Evolutionary conservation across 2,113 vertebrate genomes (phyloP).

Genomic region (Aegotheles bennettii): DNA sequence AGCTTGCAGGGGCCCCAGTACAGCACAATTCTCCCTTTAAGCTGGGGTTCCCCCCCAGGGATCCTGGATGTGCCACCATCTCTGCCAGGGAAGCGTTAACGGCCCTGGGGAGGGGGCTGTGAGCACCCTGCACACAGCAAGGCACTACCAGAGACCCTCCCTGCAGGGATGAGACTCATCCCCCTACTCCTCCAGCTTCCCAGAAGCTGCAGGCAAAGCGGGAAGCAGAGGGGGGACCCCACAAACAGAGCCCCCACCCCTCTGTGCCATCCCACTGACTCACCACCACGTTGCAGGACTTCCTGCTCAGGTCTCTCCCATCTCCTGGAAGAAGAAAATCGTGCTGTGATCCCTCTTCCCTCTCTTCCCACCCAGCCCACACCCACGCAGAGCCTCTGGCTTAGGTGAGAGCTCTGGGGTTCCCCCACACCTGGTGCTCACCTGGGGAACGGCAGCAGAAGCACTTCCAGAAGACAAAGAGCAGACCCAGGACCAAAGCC

Average conservation of each 20-base stretch:
- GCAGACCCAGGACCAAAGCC: rapidly evolving
- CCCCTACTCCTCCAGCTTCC: background rate
- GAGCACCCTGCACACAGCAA: background rate
- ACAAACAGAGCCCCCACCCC: background rate
- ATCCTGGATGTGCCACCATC: background rate
- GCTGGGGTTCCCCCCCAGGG: background rate
- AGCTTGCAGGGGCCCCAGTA: background rate
- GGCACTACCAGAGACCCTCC: background rate
- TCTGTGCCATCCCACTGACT: background rate
- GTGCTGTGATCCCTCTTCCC: background rate
- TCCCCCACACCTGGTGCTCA: background rate
- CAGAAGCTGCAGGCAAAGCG: background rate
- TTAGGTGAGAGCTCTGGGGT: rapidly evolving
- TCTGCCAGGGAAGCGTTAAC: background rate
- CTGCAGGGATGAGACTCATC: background rate
- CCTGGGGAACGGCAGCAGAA: rapidly evolving
- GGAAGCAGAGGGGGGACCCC: background rate
- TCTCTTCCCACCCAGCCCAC: background rate
- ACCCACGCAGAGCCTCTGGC: rapidly evolving
- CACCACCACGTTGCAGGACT: background rate
- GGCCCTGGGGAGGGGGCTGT: background rate
- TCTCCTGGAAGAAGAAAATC: background rate
- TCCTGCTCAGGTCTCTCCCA: background rate
- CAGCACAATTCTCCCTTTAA: background rate
- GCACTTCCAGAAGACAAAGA: rapidly evolving